These are phyloP conservation scores for Xenops minutus DNA, from an alignment of 2,797 vertebrate species.

Conservation along the genomic window DNA sequence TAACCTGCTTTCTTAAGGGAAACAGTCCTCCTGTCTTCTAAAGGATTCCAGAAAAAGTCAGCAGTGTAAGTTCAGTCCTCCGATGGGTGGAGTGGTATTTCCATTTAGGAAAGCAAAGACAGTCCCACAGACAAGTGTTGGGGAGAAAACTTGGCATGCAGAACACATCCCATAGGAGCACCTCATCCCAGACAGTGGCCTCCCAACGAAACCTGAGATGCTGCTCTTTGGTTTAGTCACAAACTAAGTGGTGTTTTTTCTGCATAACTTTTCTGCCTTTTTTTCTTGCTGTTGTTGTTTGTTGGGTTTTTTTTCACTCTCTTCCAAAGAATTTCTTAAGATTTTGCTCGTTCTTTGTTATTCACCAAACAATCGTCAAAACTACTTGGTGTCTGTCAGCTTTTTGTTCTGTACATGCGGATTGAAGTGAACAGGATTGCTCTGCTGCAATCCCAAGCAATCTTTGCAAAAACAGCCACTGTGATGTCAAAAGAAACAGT, in stretches of 20 bases:
- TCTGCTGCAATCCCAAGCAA: background rate
- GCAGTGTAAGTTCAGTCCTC: background rate
- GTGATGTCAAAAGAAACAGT: conserved; percentile 30
- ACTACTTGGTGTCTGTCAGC: background rate
- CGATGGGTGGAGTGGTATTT: background rate
- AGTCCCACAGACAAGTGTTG: background rate
- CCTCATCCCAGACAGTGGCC: background rate
- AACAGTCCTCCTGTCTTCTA: background rate
- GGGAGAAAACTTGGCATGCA: background rate
- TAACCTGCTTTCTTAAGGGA: background rate
- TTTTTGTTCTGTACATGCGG: background rate
- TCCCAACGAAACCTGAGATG: background rate
- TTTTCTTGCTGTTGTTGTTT: too few species aligned
- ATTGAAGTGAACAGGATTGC: background rate
- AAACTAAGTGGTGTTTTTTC: background rate
- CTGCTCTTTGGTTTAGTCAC: background rate
- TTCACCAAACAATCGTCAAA: background rate
- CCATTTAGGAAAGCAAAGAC: background rate
- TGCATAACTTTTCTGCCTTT: background rate
- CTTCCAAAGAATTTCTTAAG: background rate
- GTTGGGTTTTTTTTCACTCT: background rate
- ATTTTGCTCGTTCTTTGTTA: background rate
- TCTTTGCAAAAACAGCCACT: background rate
- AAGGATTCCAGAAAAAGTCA: background rate
- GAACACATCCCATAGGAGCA: background rate